A percentile compares a stretch with the other conserved stretches of the same genome.
Conservation (phyloP, 2,797 vertebrate species). For the Acanthornis magna region DNA sequence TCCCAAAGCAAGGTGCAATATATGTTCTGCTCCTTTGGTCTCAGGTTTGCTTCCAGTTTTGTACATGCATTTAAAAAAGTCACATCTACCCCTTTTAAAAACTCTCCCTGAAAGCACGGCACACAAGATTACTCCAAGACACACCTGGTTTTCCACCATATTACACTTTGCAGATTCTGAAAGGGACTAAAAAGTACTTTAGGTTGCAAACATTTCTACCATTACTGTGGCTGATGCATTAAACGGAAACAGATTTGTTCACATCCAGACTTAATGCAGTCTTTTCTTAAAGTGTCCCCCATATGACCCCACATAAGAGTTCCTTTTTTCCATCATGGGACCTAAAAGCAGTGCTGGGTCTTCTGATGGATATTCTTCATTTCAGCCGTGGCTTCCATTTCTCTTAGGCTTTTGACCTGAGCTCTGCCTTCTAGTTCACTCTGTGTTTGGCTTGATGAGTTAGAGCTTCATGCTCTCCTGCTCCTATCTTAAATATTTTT, state of each 20-base stretch:
- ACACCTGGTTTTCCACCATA: conserved; percentile 29
- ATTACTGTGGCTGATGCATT: conserved; percentile 45
- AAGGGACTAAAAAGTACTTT: conserved; percentile 22
- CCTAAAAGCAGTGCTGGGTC: neutral
- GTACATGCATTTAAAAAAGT: neutral
- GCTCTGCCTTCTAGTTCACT: neutral
- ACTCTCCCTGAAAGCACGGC: neutral
- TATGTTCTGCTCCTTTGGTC: neutral
- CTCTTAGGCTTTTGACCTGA: conserved; percentile 49
- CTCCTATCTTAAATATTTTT: neutral
- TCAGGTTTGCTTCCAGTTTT: neutral
- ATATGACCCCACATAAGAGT: neutral
- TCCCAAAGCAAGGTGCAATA: neutral
- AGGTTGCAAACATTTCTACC: conserved; percentile 13
- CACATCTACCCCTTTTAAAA: neutral
- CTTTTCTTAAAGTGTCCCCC: neutral
- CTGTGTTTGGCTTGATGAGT: neutral
- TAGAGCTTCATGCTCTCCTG: conserved; percentile 23
- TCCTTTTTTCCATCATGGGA: neutral
- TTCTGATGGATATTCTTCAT: neutral
- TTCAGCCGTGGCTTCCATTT: neutral
- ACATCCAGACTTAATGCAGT: conserved; percentile 51
- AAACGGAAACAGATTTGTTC: conserved; percentile 50
- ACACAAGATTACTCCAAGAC: neutral
- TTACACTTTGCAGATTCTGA: conserved; percentile 17